Base-by-base conservation (phyloP, 2,888 invertebrate genomes). In the Brachycybe producta region DNA sequence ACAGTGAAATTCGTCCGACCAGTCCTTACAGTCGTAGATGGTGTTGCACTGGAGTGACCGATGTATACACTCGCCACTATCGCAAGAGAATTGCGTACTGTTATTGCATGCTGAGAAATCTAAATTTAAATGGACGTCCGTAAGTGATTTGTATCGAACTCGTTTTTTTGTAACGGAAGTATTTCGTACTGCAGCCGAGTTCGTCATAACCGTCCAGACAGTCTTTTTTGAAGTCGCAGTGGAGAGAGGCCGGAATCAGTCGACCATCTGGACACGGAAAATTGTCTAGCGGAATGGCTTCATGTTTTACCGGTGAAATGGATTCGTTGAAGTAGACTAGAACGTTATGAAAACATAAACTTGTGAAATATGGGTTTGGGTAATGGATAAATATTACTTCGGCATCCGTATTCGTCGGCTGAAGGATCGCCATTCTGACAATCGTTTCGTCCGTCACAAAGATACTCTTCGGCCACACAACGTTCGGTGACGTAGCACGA, bases 361-460 rank as follows among this genome's bases (percentile, higher is more conserved):
- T 8, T 17, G 8, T 39, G 8, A 13, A 13, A 39, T 17, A 39
- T 17, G 13, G 8, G 39, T n/a, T 39, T 17, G 39, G 8, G 39
- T 13, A 21, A 40, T 21, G 41, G n/a, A 19, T 3, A n/a, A n/a
- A 15, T 39, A 5, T 40, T 17, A 21, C 21, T 23, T 40, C 64
- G 55, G 56, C 70, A 71, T 13, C 64, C 66, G 42, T 60, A 63
- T 54, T 71, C 71, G 52, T 71, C 71, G 0, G 64, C 62, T 2
- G 66, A 61, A 17, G 59, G 59, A 3, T 65, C 62, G 3, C 65
- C 65, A 53, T 66, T 66, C 52, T 60, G 62, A 53, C 71, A 71
- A 59, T 71, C 67, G 50, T 67, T 67, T 45, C 54, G 53, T 0
- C 64, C 64, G 52, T 71, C 70, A 58, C 71, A 71, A n/a, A 71